phyloP scores from a whole-genome alignment of 2,797 vertebrate species.

The Pangasius sanitwongsei region DNA sequence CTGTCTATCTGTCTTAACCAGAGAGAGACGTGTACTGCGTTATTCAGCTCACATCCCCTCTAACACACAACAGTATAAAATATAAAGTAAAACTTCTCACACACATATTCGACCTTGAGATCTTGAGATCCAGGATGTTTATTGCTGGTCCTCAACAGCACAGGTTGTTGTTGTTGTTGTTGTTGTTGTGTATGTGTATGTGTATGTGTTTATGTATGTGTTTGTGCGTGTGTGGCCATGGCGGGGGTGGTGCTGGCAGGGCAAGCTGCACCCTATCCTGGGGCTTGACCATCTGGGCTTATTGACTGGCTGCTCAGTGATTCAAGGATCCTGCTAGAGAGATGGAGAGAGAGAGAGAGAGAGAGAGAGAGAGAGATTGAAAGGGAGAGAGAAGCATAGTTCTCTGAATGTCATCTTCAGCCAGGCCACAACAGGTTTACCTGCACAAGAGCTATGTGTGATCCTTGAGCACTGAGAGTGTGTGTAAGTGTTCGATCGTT shows the following conservation, averaged over 20 bases:
- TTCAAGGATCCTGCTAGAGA: slow-evolving; percentile 52
- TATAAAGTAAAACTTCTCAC: slow-evolving; percentile 24
- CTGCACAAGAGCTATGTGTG: not conserved
- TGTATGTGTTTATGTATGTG: slow-evolving; percentile 35
- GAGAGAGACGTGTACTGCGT: slow-evolving; percentile 27
- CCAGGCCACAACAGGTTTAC: slow-evolving; percentile 32
- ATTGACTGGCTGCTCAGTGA: slow-evolving; percentile 57
- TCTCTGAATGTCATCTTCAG: slow-evolving; percentile 27
- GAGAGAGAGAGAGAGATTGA: slow-evolving; percentile 19
- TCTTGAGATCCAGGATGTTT: slow-evolving; percentile 44
- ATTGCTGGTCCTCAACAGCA: slow-evolving; percentile 46
- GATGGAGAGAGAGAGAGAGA: slow-evolving; percentile 24
- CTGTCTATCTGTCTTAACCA: slow-evolving; percentile 34
- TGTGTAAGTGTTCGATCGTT: slow-evolving; percentile 3
- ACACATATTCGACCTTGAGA: slow-evolving; percentile 54
- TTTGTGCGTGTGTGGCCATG: slow-evolving; percentile 40
- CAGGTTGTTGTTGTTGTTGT: slow-evolving; percentile 32
- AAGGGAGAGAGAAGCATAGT: slow-evolving; percentile 16
- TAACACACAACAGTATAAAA: slow-evolving; percentile 19
- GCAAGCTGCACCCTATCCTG: slow-evolving; percentile 59
- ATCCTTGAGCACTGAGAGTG: not conserved
- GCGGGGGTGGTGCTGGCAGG: slow-evolving; percentile 59
- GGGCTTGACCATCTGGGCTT: slow-evolving; percentile 63
- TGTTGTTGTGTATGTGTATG: not conserved
- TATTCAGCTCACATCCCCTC: slow-evolving; percentile 41